Evolutionary conservation across 1,140 invertebrate genomes (phyloP), one percentile per base, ranked within the genome.

Genomic region (Ostrea edulis): DNA sequence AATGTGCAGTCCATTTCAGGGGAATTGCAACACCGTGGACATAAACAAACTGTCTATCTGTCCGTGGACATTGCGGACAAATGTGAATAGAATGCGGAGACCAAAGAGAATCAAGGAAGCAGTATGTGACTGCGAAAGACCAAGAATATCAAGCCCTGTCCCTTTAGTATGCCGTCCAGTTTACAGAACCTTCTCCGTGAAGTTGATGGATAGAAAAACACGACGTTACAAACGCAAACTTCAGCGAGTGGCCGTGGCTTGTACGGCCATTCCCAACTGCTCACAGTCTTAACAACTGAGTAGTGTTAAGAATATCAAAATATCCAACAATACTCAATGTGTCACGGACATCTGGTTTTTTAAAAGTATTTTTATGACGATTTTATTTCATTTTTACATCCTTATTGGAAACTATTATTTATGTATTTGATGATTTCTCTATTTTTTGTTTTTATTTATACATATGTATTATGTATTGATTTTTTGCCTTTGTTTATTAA

Each of bases 41-140:
- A 77, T 77, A 77, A 12, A 8, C 5, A 77, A 77, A 77, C 25
- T 77, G 2, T 77, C 68, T 9, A 29, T 77, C 14, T 77, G 68
- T 17, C 29, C 68, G 14, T 77, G 68, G 68, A 77, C 68, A 12
- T 29, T 77, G 25, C 68, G 35, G 29, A 77, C 68, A 29, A 77
- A 25, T 35, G 68, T 77, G 9, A 77, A 77, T 25, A 25, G 68
- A 17, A 2, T 77, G 0, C 25, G 68, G 29, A 77, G 68, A 35
- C 68, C 68, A 29, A 77, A 29, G 14, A 35, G 68, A 77, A 77
- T 77, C 14, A 77, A 77, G 11, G 68, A 77, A 77, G 68, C 68
- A 12, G 68, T 77, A 25, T 77, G 68, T 35, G 68, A 77, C 29
- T 77, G 68, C 25, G 68, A 77, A 5, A 77, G 29, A 77, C 68